Percentiles rank a stretch among this genome's conserved stretches.
These are phyloP conservation scores for Calliphora vicina DNA, from an alignment of 1,140 invertebrate species.

Conservation along the genomic window DNA sequence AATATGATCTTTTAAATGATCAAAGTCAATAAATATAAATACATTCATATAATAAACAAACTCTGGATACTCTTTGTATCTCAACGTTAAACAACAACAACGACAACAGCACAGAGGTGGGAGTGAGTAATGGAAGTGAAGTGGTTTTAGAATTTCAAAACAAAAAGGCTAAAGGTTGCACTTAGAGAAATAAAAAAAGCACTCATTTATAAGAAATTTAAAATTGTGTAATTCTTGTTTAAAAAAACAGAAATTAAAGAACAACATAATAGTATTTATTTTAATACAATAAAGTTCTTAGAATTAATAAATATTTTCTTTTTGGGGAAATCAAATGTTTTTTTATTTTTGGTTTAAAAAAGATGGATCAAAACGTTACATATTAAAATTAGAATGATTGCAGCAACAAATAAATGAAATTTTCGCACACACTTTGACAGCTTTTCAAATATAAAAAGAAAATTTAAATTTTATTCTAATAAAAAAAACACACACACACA, in stretches of 20 bases:
- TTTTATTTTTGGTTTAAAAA: not conserved
- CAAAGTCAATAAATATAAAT: not conserved
- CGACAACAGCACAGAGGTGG: not conserved
- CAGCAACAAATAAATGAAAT: conserved; percentile 30
- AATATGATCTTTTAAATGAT: conserved; percentile 14
- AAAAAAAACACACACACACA: not conserved
- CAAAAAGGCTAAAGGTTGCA: conserved; percentile 5
- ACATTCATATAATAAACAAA: not conserved
- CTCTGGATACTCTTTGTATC: not conserved
- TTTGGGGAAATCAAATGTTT: not conserved
- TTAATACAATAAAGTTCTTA: not conserved
- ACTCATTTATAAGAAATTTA: not conserved
- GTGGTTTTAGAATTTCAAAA: not conserved
- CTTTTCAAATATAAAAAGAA: too few relatives aligned
- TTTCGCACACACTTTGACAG: conserved; percentile 22
- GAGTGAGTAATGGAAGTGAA: not conserved
- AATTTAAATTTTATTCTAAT: not conserved
- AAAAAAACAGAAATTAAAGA: too few relatives aligned
- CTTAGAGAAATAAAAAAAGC: not conserved
- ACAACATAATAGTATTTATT: too few relatives aligned
- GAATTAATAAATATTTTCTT: not conserved
- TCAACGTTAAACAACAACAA: too few relatives aligned
- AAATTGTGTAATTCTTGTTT: not conserved
- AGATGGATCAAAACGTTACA: conserved; percentile 11
- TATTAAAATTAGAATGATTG: conserved; percentile 27